Evolutionary conservation across 2,888 invertebrate genomes (phyloP).

Genomic region (Rhagonycha fulva): DNA sequence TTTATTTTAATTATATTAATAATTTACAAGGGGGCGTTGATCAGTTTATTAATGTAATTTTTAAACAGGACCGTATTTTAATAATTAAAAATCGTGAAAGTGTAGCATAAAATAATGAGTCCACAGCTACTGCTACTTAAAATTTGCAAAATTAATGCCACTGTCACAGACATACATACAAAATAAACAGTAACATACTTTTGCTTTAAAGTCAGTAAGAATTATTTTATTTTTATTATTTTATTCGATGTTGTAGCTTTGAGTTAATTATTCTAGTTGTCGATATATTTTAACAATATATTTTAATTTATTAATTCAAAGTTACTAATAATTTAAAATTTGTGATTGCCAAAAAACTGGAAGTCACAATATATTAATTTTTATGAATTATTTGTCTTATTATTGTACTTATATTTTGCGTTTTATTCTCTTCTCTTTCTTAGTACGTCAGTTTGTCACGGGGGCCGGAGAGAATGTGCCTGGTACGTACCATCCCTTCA

Average conservation of each 20-base stretch:
- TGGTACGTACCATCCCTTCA: constrained; percentile 56
- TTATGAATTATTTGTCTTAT: constrained; percentile 52
- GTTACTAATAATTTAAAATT: constrained; percentile 46
- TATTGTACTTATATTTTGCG: constrained; percentile 58
- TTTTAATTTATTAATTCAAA: constrained; percentile 44
- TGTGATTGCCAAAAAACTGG: constrained; percentile 29
- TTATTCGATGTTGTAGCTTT: constrained; percentile 54
- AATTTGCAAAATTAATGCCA: constrained; percentile 34
- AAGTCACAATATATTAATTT: constrained; percentile 27
- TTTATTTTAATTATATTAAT: not conserved
- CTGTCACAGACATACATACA: constrained; percentile 55
- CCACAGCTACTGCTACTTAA: constrained; percentile 24
- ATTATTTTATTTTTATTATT: constrained; percentile 50
- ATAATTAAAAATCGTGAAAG: not conserved
- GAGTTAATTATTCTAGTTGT: constrained; percentile 25
- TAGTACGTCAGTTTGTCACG: constrained; percentile 60
- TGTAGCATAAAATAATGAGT: constrained; percentile 9
- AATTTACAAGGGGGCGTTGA: not conserved
- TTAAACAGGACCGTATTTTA: not conserved
- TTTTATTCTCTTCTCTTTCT: constrained; percentile 57
- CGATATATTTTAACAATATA: constrained; percentile 14
- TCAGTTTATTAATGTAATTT: not conserved
- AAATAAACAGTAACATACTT: constrained; percentile 53
- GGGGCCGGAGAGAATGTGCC: constrained; percentile 59
- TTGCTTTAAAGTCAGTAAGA: constrained; percentile 48